Conservation (phyloP, 2,113 vertebrate genomes). For the Varanus komodoensis region DNA sequence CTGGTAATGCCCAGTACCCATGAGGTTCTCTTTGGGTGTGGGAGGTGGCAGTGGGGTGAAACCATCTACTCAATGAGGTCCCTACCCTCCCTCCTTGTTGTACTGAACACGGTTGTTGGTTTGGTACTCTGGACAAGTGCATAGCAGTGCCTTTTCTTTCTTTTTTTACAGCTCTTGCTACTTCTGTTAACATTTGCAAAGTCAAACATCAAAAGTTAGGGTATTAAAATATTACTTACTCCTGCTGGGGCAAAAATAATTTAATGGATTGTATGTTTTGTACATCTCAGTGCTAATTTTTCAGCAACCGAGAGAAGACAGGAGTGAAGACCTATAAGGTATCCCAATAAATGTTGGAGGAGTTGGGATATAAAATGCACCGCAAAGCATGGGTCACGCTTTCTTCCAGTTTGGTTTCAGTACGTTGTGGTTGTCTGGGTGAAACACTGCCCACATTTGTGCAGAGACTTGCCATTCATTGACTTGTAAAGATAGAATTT, state of each 20-base stretch:
- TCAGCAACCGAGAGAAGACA: too few relatives aligned
- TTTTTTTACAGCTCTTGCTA: constrained; percentile 33
- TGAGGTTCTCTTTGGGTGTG: too few relatives aligned
- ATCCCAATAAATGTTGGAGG: background rate
- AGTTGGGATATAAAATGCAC: constrained; percentile 61
- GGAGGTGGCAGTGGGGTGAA: too few relatives aligned
- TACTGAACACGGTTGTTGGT: background rate
- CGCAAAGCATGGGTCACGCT: constrained; percentile 54
- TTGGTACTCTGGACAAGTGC: background rate
- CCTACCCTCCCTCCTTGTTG: too few relatives aligned
- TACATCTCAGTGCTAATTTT: background rate
- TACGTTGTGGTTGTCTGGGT: constrained; percentile 52
- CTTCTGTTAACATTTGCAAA: constrained; percentile 39
- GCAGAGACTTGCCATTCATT: too few relatives aligned
- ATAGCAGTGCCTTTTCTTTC: too few relatives aligned
- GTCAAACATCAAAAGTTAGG: constrained; percentile 3
- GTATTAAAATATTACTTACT: constrained; percentile 14
- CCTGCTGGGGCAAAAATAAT: background rate
- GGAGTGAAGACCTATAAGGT: too few relatives aligned
- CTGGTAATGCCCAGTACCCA: too few relatives aligned
- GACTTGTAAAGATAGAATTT: too few relatives aligned
- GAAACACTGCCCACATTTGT: too few relatives aligned
- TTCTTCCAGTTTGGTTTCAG: constrained; percentile 52
- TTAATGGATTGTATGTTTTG: background rate
- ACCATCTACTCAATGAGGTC: too few relatives aligned